Base-by-base conservation (phyloP, 2,888 invertebrate species). In the Blastobasis lacticolella region DNA sequence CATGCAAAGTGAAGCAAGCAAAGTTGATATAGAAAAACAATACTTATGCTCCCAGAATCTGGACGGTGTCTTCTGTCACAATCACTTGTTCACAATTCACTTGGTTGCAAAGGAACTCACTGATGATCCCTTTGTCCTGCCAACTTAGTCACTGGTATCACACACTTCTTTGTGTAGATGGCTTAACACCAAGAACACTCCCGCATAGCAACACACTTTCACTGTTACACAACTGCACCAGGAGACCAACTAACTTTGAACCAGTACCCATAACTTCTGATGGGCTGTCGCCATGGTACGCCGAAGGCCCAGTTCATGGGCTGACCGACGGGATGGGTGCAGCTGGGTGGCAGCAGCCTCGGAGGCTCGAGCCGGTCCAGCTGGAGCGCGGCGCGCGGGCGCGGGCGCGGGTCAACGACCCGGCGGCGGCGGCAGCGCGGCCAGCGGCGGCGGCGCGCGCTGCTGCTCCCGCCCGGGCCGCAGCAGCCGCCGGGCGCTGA, bases 401-500 rank as follows among this genome's bases (percentile, higher is more conserved):
- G 37, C 5, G 36, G 36, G 37, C 10, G 42, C 43, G 50, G 40
- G 10, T 36, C 37, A 36, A 36, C 38, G n/a, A 23, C 57, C 57
- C 56, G 56, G 57, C 59, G 62, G 57, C 61, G 63, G 58, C 55
- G 59, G 64, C 58, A 54, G 58, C 51, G 49, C 56, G 48, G 56
- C 57, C 59, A 52, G 56, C 54, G 55, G 60, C 51, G 61, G 57
- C 54, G 61, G 53, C 61, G 63, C 58, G 53, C 55, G 55, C 52
- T 57, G 57, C 54, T 60, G 53, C 61, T 63, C 58, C 52, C 55
- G 55, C 52, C 56, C 56, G 53, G 46, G 50, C 49, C 49, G 50
- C 49, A 51, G 60, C 62, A 64, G 65, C 66, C 58, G 67, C 67
- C 68, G 69, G 71, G 73, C 69, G 69, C 75, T 63, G 66, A 71